phyloP scores from a whole-genome alignment of 2,797 vertebrate species.

The Anabacerthia variegaticeps region DNA sequence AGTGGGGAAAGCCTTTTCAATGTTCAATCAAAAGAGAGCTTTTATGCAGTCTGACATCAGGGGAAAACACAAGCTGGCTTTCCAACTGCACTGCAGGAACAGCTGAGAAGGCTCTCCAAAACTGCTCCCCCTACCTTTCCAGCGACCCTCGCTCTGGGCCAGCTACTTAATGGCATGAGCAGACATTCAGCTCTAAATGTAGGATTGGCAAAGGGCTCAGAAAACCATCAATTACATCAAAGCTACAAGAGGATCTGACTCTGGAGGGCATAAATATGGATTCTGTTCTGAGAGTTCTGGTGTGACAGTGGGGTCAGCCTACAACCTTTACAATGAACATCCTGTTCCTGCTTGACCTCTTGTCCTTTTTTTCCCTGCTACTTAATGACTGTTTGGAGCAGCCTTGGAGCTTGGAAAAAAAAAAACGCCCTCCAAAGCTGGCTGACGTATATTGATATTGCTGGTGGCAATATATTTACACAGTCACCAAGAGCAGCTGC shows the following conservation, averaged over 20 bases:
- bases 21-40: slow-evolving; percentile 48
- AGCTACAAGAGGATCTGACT: slow-evolving; percentile 43
- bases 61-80: slow-evolving; percentile 61
- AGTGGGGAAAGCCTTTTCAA: slow-evolving; percentile 50
- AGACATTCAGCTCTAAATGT: slow-evolving; percentile 51
- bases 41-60: slow-evolving; percentile 67
- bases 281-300: slow-evolving; percentile 39
- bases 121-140: slow-evolving; percentile 61
- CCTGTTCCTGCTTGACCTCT: slow-evolving; percentile 72
- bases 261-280: slow-evolving; percentile 55
- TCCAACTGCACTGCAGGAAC: slow-evolving; percentile 51
- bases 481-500: slow-evolving; percentile 48
- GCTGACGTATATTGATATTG: slow-evolving; percentile 43
- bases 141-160: slow-evolving; percentile 54
- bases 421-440: neutral
- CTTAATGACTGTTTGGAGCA: slow-evolving; percentile 51
- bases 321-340: slow-evolving; percentile 68
- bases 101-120: slow-evolving; percentile 51
- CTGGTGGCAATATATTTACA: slow-evolving; percentile 64
- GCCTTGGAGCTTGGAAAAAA: slow-evolving; percentile 34
- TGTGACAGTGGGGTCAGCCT: slow-evolving; percentile 66
- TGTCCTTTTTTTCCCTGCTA: slow-evolving; percentile 58
- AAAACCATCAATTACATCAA: slow-evolving; percentile 72
- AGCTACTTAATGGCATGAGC: slow-evolving; percentile 67
- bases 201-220: slow-evolving; percentile 60